Percentiles rank a stretch among this genome's conserved stretches.
Conservation (phyloP, 2,888 invertebrate species). For the Listrodromus nycthemerus region DNA sequence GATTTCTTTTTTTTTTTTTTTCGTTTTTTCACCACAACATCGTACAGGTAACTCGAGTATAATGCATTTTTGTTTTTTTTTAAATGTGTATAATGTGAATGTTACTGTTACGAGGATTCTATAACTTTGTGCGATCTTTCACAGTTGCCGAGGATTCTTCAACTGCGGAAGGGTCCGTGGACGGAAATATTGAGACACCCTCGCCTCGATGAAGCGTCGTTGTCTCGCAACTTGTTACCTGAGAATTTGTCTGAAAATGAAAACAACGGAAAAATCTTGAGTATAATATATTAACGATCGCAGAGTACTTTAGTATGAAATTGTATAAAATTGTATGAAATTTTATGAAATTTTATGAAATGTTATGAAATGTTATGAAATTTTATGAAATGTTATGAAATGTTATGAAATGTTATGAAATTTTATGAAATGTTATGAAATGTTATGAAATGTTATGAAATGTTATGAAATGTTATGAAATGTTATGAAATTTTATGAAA, state of each 20-base stretch:
- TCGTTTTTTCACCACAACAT: constrained; percentile 1
- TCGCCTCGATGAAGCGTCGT: constrained; percentile 54
- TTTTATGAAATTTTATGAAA: too few relatives aligned
- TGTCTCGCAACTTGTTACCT: constrained; percentile 1
- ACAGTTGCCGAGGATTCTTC: constrained; percentile 45
- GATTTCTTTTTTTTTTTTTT: too few relatives aligned
- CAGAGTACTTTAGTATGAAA: too few relatives aligned
- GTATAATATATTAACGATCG: too few relatives aligned
- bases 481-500: too few relatives aligned
- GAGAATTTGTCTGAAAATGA: constrained; percentile 36
- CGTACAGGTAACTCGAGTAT: constrained; percentile 67
- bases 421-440: too few relatives aligned
- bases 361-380: too few relatives aligned
- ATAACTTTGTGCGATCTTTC: constrained; percentile 53
- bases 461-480: too few relatives aligned
- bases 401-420: too few relatives aligned
- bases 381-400: too few relatives aligned
- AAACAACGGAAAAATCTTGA: neutral
- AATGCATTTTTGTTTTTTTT: neutral
- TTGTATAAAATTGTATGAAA: too few relatives aligned
- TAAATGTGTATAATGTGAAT: constrained; percentile 21
- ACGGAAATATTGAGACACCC: constrained; percentile 78
- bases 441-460: too few relatives aligned
- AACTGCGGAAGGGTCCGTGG: constrained; percentile 75
- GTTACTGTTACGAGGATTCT: constrained; percentile 28